These are phyloP conservation scores for Sphenopsis melanotis DNA, from an alignment of 2,797 vertebrate species.

Conservation along the genomic window DNA sequence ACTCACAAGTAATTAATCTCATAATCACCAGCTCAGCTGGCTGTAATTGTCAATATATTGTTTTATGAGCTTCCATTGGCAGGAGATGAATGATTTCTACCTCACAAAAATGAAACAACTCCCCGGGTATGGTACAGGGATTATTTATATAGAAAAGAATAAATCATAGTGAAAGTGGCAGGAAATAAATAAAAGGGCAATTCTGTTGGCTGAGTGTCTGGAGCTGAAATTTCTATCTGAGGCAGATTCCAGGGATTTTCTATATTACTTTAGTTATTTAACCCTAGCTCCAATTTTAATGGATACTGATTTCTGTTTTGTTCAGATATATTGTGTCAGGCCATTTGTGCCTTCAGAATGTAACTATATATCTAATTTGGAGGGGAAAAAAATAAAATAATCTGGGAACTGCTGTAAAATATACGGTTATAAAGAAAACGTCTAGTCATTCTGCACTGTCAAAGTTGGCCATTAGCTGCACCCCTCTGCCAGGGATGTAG, in stretches of 20 bases:
- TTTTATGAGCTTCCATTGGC: conserved; percentile 38
- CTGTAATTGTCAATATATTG: conserved; percentile 44
- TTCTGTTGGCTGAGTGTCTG: not conserved
- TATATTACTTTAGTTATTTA: not conserved
- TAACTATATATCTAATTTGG: not conserved
- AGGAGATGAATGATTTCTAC: conserved; percentile 56
- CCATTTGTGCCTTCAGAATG: not conserved
- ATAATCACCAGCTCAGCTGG: conserved; percentile 40
- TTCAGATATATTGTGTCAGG: not conserved
- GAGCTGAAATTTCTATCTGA: not conserved
- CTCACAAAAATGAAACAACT: conserved; percentile 26
- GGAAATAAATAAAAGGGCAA: conserved; percentile 29
- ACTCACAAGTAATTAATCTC: conserved; percentile 37
- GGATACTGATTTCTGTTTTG: not conserved
- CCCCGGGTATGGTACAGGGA: not conserved
- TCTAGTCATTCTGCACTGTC: not conserved
- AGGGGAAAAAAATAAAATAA: not conserved
- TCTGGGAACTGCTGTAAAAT: not conserved
- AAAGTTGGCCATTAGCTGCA: not conserved
- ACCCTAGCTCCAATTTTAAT: not conserved
- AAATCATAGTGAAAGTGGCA: conserved; percentile 52
- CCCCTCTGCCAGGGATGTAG: not conserved
- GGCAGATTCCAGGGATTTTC: not conserved
- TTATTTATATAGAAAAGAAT: conserved; percentile 45
- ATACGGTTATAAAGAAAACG: not conserved